These are phyloP conservation scores for Leptodactylus fallax DNA, from an alignment of 2,797 vertebrate genomes.

Conservation along the genomic window DNA sequence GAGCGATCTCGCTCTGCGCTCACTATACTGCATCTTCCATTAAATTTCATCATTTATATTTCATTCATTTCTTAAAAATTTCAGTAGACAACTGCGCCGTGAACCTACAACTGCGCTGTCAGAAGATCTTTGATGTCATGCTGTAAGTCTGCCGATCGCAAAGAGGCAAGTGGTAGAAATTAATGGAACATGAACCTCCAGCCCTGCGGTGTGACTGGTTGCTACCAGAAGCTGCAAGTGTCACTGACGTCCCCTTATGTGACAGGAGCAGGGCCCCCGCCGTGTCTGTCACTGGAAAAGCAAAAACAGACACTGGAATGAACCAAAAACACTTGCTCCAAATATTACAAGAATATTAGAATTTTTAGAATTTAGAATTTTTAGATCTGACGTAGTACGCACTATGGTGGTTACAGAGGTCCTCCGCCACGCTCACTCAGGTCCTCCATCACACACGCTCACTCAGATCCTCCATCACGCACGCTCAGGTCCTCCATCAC, in stretches of 20 bases:
- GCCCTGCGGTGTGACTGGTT: slow-evolving; percentile 76
- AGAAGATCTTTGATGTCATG: slow-evolving; percentile 81
- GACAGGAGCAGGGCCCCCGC: slow-evolving; percentile 69
- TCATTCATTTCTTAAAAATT: slow-evolving; percentile 82
- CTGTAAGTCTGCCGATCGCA: slow-evolving; percentile 77
- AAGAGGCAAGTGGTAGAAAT: slow-evolving; percentile 79
- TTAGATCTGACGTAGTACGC: too few species aligned
- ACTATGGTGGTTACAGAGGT: too few species aligned
- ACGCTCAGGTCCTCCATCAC: too few species aligned
- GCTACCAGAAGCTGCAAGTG: slow-evolving; percentile 70
- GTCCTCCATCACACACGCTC: too few species aligned
- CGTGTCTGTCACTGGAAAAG: too few species aligned
- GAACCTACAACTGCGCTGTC: slow-evolving; percentile 79
- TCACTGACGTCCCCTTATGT: slow-evolving; percentile 80
- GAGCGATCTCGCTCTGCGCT: slow-evolving; percentile 69
- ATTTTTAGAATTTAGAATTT: too few species aligned
- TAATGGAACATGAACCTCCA: slow-evolving; percentile 91
- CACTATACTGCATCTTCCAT: slow-evolving; percentile 71
- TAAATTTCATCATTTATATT: slow-evolving; percentile 81
- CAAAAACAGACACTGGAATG: too few species aligned
- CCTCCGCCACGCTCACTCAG: too few species aligned
- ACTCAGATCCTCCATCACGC: too few species aligned
- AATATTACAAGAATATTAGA: too few species aligned
- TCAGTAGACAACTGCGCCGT: slow-evolving; percentile 77
- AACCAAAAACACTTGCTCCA: too few species aligned